Evolutionary conservation across 2,797 vertebrate species (phyloP), one percentile per base, ranked within the genome.

Genomic region (Luscinia megarhynchos): DNA sequence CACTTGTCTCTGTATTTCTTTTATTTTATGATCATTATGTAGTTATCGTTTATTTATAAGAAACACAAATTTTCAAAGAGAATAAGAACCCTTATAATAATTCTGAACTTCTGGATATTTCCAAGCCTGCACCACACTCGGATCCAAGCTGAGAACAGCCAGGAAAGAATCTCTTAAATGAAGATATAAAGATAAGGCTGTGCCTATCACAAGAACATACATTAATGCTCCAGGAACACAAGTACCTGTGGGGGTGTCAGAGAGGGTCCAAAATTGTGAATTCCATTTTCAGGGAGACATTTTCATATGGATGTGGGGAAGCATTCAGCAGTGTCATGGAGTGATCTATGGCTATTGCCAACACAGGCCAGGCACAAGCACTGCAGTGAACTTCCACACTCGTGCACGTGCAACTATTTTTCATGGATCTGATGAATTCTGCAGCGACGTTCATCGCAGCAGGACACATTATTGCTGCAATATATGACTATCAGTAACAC

Each of bases 401-500:
- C 2, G 0, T 45, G 90, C 78, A 45, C 22, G 3, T 48, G 45
- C 66, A 84, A 62, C 67, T 83, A 45, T 79, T 92, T 94, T 85
- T 90, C 93, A 87, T 73, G 89, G 72, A 16, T 13, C 1, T 76
- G 89, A 94, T 94, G 93, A 76, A 50, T 87, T 73, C 89, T 36
- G 74, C 86, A 55, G 64, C 3, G 29, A 43, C 12, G 58, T 23
- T 53, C 83, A 19, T 7, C 40, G 91, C 69, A 38, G 67, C 30
- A 57, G 82, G 57, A 88, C 77, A 73, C 90, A 58, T 93, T 61
- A 63, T 34, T 11, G 64, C 87, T 38, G 64, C 91, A 57, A 78
- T 43, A 63, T 62, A n/a, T 15, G 76, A 51, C 87, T 89, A 82
- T 84, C 43, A 15, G 83, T 17, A 85, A 87, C 96, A 94, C 94